Evolutionary conservation across 2,113 vertebrate genomes (phyloP).

Genomic region (Amblyornis subalaris): DNA sequence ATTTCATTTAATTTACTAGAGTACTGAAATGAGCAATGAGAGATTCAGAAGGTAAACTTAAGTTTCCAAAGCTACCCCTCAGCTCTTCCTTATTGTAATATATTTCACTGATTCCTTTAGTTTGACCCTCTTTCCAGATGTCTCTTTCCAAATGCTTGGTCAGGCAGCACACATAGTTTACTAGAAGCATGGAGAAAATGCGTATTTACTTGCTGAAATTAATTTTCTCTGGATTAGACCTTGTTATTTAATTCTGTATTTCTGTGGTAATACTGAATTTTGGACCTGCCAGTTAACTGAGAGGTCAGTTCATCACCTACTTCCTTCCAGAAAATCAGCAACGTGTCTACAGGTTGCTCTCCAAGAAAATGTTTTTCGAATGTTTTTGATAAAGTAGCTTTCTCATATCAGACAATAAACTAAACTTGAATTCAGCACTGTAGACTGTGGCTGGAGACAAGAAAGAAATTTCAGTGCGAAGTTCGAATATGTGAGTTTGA

Average conservation of each 20-base stretch:
- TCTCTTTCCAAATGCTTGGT: neutral
- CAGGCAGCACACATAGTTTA: neutral
- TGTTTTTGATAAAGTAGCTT: neutral
- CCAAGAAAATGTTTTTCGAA: neutral
- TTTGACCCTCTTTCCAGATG: neutral
- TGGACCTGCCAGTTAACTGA: neutral
- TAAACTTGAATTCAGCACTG: neutral
- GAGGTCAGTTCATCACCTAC: neutral
- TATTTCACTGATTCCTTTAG: neutral
- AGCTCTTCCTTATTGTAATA: neutral
- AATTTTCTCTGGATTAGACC: slow-evolving; percentile 2
- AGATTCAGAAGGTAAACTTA: neutral
- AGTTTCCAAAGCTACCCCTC: neutral
- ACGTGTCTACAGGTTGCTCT: neutral
- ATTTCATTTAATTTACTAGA: neutral
- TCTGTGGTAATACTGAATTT: neutral
- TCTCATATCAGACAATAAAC: neutral
- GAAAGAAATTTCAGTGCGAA: neutral
- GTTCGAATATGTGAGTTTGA: neutral
- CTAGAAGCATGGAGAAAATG: neutral
- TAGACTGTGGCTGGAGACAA: neutral
- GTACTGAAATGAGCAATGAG: neutral
- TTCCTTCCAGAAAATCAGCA: neutral
- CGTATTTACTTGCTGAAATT: neutral
- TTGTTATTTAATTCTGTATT: neutral